Conservation (phyloP, 2,113 vertebrate genomes). For the Rhea americana region DNA sequence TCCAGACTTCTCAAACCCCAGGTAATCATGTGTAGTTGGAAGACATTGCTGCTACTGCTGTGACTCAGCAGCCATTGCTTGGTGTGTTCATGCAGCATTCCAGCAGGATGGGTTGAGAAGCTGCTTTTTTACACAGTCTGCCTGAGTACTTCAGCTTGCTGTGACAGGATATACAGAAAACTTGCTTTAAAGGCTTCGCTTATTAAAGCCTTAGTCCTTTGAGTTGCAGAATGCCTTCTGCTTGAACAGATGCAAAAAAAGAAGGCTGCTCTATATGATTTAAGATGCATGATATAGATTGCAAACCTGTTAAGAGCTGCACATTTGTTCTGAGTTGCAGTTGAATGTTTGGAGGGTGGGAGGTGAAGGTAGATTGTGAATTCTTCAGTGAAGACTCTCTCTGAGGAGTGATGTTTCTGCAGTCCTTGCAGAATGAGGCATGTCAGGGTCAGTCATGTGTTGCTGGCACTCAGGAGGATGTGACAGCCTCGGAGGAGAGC, state of each 20-base stretch:
- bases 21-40: not conserved
- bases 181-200: not conserved
- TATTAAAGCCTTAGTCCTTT: not conserved
- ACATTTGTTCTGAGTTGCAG: not conserved
- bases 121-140: not conserved
- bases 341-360: not conserved
- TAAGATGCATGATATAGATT: not conserved
- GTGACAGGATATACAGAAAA: not conserved
- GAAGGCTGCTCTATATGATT: not conserved
- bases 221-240: not conserved
- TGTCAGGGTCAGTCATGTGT: not conserved
- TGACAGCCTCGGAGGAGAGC: not conserved
- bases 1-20: constrained; percentile 16
- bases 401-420: rapidly evolving
- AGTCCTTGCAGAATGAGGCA: not conserved
- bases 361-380: not conserved
- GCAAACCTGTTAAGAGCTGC: not conserved
- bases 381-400: not conserved
- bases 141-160: not conserved
- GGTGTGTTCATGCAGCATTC: not conserved
- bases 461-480: not conserved
- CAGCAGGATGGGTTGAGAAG: not conserved
- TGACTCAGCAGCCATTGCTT: constrained; percentile 30
- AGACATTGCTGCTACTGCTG: not conserved
- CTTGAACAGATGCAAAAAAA: not conserved